phyloP scores from a whole-genome alignment of 2,797 vertebrate species.

The Fringilla coelebs region DNA sequence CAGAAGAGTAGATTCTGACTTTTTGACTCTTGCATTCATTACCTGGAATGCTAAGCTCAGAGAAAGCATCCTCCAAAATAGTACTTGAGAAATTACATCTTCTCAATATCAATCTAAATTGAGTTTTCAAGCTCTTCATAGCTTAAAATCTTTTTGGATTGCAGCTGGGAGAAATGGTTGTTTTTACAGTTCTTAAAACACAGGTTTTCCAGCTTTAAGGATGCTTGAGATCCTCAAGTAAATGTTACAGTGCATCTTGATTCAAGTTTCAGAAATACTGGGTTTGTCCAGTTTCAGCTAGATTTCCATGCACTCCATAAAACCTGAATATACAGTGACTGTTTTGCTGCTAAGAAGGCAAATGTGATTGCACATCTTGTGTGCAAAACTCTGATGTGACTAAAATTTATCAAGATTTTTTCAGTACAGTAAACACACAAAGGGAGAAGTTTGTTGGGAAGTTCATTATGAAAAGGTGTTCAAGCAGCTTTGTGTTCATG shows the following conservation, averaged over 20 bases:
- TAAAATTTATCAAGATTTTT: neutral
- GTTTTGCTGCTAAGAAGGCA: neutral
- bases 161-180: neutral
- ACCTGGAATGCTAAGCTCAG: neutral
- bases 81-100: neutral
- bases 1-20: neutral
- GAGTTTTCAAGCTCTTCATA: neutral
- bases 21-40: neutral
- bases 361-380: rapidly evolving
- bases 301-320: neutral
- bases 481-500: neutral
- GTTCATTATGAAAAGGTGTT: rapidly evolving
- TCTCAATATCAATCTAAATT: neutral
- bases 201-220: neutral
- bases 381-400: neutral
- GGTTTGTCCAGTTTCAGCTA: neutral
- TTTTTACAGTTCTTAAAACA: neutral
- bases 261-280: neutral
- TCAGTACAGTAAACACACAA: rapidly evolving
- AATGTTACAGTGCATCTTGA: neutral
- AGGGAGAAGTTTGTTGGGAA: neutral
- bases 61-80: neutral
- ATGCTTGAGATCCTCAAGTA: neutral
- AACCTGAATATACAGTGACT: neutral
- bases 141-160: neutral